Base-by-base conservation (phyloP, 2,113 vertebrate species). In the Speoplatyrhinus poulsoni region DNA sequence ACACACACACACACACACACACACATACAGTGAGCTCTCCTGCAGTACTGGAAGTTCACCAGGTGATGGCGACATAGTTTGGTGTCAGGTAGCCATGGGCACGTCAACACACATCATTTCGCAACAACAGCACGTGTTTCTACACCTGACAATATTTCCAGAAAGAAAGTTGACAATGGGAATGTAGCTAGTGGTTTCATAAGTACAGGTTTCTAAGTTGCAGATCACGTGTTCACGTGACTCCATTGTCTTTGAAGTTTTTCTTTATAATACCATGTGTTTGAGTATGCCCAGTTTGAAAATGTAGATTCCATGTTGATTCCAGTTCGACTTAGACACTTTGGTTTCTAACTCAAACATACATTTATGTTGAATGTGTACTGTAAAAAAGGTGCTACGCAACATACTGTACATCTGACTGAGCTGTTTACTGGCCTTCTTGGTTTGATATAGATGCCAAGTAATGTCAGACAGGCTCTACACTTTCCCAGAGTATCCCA, bases 21-120 rank as follows among this genome's bases (percentile, higher is more conserved):
- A n/a, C n/a, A n/a, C n/a, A n/a, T n/a, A 72, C 58, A 41, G n/a
- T 1, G 74, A 85, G 13, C 61, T 76, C 1, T 75, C 82, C 54
- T 72, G 79, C 41, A 84, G 83, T 26, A 49, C n/a, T 8, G 82
- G 70, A 26, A 86, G 79, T 57, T 64, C 82, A 3, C 13, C 69
- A 0, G 80, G 83, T 17, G 72, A 63, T 2, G 76, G 70, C 70
- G 79, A 78, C 55, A 4, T 62, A 0, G 65, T 78, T 7, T 75
- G 76, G 41, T 82, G 78, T 32, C 82, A 82, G 86, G 83, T 86
- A 36, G 3, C 15, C 52, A n/a, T 60, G 2, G 6, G 4, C 50
- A 16, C 12, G 13, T 60, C 12, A 36, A 32, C 36, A 41, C 7
- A 8, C 36, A 13, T 12, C 32, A 59, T 36, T 59, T 59, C 17